These are phyloP conservation scores for Amazona guildingii DNA, from an alignment of 2,113 vertebrate genomes.

Conservation along the genomic window DNA sequence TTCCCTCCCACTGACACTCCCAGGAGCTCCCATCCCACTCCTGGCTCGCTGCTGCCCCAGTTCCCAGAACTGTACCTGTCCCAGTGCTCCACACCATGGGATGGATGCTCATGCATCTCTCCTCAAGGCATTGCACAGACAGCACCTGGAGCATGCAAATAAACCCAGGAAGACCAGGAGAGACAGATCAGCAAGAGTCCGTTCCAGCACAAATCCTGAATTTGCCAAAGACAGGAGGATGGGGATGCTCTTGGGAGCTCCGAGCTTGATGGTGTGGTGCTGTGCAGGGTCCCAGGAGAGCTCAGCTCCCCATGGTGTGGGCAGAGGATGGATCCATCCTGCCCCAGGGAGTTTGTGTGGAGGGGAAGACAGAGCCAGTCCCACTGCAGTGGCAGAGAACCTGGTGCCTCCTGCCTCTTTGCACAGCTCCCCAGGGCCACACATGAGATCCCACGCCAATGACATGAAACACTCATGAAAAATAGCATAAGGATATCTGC, in stretches of 20 bases:
- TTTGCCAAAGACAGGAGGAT: background rate
- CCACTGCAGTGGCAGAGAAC: background rate
- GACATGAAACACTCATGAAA: background rate
- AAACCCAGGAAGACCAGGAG: background rate
- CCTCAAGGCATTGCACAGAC: background rate
- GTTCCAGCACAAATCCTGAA: background rate
- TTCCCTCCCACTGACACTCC: background rate
- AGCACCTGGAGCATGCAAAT: background rate
- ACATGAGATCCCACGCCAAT: background rate
- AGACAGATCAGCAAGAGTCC: background rate
- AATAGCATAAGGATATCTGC: background rate
- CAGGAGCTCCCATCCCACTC: background rate
- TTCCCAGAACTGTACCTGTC: background rate
- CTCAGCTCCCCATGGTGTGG: background rate
- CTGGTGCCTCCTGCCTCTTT: background rate
- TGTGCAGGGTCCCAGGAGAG: background rate
- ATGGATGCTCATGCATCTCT: background rate
- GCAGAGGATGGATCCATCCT: background rate
- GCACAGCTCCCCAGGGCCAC: background rate
- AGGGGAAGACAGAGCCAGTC: background rate
- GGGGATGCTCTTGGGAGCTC: background rate
- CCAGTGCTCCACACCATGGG: background rate
- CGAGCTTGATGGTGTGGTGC: accelerated
- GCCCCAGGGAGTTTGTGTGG: background rate
- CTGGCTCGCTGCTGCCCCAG: accelerated